Evolutionary conservation across 2,888 invertebrate genomes (phyloP), one percentile per base, ranked within the genome.

Genomic region (Anticlea derivata): DNA sequence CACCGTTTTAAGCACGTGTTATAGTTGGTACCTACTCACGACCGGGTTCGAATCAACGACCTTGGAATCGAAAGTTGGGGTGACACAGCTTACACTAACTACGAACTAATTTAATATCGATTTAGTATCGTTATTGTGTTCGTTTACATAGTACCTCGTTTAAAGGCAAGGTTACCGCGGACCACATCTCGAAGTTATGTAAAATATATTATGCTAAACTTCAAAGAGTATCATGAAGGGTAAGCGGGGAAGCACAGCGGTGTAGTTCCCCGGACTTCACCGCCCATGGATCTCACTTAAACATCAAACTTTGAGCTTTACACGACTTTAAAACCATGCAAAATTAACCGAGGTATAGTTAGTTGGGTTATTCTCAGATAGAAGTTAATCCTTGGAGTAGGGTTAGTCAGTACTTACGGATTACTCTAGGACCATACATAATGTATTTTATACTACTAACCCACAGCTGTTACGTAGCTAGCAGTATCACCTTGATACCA

Each of bases 311-410:
- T 71, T 41, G 51, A 47, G 47, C 65, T 63, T 65, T 71, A 68
- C 63, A 45, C 51, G 63, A 70, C 60, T 63, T 66, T 59, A 53
- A 63, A 68, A 56, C 55, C 56, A 52, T 69, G 71, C 59, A 75
- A 76, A 70, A 81, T 78, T 75, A 70, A 78, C 65, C 31, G 59
- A 67, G 68, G 70, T 56, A 73, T 76, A 77, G 78, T 78, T 66
- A 77, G 71, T 61, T 50, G 60, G 65, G 63, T 17, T n/a, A 29
- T 10, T 2, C 10, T 59, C 58, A 67, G 62, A 68, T 65, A 61
- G 50, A 65, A 68, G 69, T 61, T 76, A 75, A 75, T 72, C 68
- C 66, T 55, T 11, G 62, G 52, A 58, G 59, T 66, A 58, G 58
- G 57, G 51, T 65, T 63, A 68, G 68, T 66, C 68, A 65, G 53